These are phyloP conservation scores for Melanophora roralis DNA, from an alignment of 2,888 invertebrate species.

Conservation along the genomic window DNA sequence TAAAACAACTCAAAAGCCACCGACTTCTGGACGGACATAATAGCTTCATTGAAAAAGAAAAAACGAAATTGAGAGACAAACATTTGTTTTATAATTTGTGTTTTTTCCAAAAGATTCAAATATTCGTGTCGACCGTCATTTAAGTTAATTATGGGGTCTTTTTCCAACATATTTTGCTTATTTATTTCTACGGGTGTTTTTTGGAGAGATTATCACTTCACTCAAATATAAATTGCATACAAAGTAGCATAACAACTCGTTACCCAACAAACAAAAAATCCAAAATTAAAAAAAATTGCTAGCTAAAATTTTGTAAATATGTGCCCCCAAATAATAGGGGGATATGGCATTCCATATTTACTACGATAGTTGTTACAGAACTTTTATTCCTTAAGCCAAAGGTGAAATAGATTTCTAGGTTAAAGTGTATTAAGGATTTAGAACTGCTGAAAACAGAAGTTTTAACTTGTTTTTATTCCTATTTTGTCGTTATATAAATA, in stretches of 20 bases:
- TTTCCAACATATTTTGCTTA: constrained; percentile 2
- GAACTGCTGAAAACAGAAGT: too few relatives aligned
- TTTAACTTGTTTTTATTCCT: too few relatives aligned
- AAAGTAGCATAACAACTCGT: neutral
- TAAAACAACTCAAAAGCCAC: constrained; percentile 22
- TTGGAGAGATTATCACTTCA: neutral
- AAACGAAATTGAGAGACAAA: constrained; percentile 22
- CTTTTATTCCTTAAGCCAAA: too few relatives aligned
- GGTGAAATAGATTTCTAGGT: too few relatives aligned
- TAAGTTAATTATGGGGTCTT: constrained; percentile 33
- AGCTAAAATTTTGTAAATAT: too few relatives aligned
- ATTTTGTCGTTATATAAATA: too few relatives aligned
- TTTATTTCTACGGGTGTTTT: neutral
- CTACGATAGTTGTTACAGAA: too few relatives aligned
- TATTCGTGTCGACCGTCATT: constrained; percentile 38
- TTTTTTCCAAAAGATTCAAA: neutral
- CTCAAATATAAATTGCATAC: neutral
- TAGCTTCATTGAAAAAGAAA: neutral
- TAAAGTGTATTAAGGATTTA: too few relatives aligned
- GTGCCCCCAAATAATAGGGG: too few relatives aligned
- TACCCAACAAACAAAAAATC: too few relatives aligned
- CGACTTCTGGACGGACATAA: neutral
- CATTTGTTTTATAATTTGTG: constrained; percentile 7
- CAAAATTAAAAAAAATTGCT: too few relatives aligned
- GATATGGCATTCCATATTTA: too few relatives aligned